Evolutionary conservation across 2,888 invertebrate genomes (phyloP).

Genomic region (Biston betularia): DNA sequence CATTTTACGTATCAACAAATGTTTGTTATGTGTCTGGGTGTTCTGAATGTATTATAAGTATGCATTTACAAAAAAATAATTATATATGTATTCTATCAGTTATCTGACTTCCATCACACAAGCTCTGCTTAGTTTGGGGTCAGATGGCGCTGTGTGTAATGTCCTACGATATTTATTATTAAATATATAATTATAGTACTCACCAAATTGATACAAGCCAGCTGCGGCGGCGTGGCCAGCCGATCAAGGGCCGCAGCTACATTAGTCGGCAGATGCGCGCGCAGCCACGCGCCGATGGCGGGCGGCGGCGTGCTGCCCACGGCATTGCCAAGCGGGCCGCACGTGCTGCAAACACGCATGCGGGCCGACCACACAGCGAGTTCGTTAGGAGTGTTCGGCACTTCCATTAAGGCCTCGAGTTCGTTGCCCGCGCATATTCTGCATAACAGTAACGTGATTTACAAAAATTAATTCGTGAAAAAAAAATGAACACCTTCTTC

Average conservation of each 20-base stretch:
- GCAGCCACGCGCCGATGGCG: conserved; percentile 72
- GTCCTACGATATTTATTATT: too few species aligned
- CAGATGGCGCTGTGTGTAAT: too few species aligned
- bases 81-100: too few species aligned
- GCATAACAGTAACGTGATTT: background rate
- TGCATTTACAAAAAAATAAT: too few species aligned
- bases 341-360: conserved; percentile 69
- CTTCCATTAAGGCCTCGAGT: conserved; percentile 64
- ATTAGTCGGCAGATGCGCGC: conserved; percentile 67
- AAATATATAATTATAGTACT: too few species aligned
- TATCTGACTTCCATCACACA: too few species aligned
- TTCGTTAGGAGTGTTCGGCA: conserved; percentile 58
- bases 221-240: conserved; percentile 66
- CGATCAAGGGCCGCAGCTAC: conserved; percentile 69
- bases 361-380: conserved; percentile 64
- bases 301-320: conserved; percentile 61
- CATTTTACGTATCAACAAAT: too few species aligned
- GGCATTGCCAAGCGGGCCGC: conserved; percentile 54
- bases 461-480: too few species aligned
- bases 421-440: conserved; percentile 75
- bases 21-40: too few species aligned
- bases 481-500: too few species aligned
- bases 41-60: too few species aligned
- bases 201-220: conserved; percentile 65
- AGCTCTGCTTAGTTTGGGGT: too few species aligned